These are phyloP conservation scores for Berghia stephanieae DNA, from an alignment of 1,140 invertebrate genomes.

Conservation along the genomic window DNA sequence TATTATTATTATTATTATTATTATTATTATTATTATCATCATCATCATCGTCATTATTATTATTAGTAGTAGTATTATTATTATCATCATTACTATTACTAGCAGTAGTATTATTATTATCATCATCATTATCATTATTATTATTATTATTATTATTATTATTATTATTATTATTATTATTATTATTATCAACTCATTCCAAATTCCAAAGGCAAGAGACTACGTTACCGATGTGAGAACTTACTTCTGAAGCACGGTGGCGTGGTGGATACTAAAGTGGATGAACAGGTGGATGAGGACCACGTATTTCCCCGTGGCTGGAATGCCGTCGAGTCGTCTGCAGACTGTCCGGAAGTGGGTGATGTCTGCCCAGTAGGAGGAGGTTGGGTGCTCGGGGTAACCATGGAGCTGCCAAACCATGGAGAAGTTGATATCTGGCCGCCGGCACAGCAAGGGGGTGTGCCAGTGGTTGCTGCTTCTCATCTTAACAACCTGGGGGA, in stretches of 20 bases:
- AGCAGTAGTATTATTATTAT: too few species aligned
- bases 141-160: too few species aligned
- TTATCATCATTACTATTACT: too few species aligned
- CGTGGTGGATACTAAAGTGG: background rate
- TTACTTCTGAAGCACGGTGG: background rate
- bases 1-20: too few species aligned
- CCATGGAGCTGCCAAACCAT: conserved; percentile 3
- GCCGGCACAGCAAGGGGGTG: background rate
- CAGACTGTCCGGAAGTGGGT: background rate
- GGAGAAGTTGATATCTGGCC: conserved; percentile 10
- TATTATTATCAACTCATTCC: too few species aligned
- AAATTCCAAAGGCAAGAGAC: too few species aligned
- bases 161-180: too few species aligned
- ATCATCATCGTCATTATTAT: too few species aligned
- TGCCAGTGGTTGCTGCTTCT: background rate
- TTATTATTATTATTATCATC: too few species aligned
- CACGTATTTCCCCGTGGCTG: background rate
- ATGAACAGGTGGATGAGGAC: background rate
- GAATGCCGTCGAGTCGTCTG: background rate
- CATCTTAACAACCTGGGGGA: background rate
- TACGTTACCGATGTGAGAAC: too few species aligned
- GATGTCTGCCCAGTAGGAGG: background rate
- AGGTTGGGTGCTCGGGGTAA: background rate
- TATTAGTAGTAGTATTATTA: too few species aligned
- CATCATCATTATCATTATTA: too few species aligned